Percentiles rank a stretch among this genome's conserved stretches.
Conservation (phyloP, 2,797 vertebrate genomes). For the Taeniopygia guttata region DNA sequence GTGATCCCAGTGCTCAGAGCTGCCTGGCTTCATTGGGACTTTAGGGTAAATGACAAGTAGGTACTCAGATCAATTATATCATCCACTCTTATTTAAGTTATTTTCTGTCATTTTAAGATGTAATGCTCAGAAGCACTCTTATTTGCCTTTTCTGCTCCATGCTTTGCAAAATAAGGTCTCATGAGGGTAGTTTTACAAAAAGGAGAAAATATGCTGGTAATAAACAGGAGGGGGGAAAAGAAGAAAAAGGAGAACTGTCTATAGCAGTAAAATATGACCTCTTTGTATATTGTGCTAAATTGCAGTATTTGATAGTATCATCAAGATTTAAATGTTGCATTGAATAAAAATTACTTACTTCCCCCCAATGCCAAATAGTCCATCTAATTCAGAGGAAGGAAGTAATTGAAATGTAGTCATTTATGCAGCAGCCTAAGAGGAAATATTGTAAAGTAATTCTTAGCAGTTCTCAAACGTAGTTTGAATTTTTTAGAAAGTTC, state of each 20-base stretch:
- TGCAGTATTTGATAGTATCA: neutral
- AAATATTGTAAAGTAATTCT: conserved; percentile 38
- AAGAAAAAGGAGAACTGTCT: neutral
- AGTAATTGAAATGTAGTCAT: conserved; percentile 18
- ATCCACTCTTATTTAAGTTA: neutral
- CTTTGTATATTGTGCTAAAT: neutral
- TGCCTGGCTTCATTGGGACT: neutral
- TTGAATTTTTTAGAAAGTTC: conserved; percentile 15
- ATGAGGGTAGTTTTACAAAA: neutral
- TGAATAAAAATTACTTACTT: conserved; percentile 1
- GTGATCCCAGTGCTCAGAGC: conserved; percentile 3
- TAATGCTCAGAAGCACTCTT: neutral
- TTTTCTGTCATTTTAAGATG: conserved; percentile 27
- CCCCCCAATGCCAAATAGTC: conserved; percentile 2
- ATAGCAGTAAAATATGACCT: neutral
- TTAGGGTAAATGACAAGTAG: neutral
- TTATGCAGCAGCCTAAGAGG: conserved; percentile 11
- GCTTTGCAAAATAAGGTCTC: conserved; percentile 5
- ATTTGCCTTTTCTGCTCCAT: neutral
- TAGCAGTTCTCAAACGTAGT: conserved; percentile 1
- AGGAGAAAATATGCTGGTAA: neutral
- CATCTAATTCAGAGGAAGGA: conserved; percentile 35
- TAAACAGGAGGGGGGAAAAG: rapidly evolving
- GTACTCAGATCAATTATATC: neutral
- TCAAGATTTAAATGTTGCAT: neutral